Conservation (phyloP, 2,113 vertebrate species). For the Macquaria australasica region DNA sequence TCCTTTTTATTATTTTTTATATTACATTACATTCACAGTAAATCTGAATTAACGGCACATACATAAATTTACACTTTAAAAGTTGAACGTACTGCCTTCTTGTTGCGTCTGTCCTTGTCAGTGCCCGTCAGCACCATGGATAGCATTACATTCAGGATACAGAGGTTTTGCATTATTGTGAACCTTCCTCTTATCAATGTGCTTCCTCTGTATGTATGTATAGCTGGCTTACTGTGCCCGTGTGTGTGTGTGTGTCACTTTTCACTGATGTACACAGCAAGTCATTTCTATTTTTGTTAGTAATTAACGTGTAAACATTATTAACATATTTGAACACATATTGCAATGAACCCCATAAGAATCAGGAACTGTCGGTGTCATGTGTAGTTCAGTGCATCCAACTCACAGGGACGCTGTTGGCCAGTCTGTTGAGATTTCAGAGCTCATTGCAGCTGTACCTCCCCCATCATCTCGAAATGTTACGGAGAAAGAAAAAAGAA, state of each 20-base stretch:
- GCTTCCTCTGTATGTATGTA: background rate
- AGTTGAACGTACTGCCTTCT: background rate
- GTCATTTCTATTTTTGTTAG: background rate
- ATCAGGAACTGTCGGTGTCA: accelerated
- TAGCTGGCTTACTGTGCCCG: background rate
- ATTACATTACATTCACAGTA: background rate
- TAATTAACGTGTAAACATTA: background rate
- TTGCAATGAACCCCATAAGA: background rate
- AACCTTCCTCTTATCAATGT: background rate
- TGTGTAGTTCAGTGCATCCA: conserved; percentile 44
- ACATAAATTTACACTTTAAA: background rate
- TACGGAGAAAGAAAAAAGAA: background rate
- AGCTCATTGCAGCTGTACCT: conserved; percentile 32
- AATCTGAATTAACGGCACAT: background rate
- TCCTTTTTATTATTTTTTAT: no score
- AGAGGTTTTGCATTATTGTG: background rate
- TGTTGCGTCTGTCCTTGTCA: background rate
- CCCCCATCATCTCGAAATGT: conserved; percentile 18
- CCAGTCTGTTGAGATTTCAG: conserved; percentile 41
- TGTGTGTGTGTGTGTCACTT: background rate
- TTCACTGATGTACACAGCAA: background rate
- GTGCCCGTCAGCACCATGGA: conserved; percentile 26
- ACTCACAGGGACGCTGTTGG: conserved; percentile 79
- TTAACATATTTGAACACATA: background rate
- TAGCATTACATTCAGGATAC: background rate